Evolutionary conservation across 2,888 invertebrate genomes (phyloP).

Genomic region (Melanargia galathea): DNA sequence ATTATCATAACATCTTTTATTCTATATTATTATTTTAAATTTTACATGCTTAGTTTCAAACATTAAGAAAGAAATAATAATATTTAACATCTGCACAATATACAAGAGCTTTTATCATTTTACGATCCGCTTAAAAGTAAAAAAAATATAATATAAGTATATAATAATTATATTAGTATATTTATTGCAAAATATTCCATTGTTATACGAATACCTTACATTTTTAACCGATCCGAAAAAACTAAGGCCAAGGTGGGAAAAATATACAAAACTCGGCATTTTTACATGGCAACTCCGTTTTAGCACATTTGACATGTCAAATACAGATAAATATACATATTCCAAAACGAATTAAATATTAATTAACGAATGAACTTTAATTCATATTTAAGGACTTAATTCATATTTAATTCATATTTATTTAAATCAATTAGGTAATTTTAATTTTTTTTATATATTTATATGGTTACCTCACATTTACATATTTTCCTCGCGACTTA

Average conservation of each 20-base stretch:
- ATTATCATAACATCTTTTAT: constrained; percentile 83
- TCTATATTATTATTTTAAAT: constrained; percentile 82
- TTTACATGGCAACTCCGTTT: constrained; percentile 1
- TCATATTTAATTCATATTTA: too few relatives aligned
- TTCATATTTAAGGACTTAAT: too few relatives aligned
- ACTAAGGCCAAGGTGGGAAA: constrained; percentile 57
- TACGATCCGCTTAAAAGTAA: constrained; percentile 76
- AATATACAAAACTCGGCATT: constrained; percentile 29
- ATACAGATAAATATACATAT: neutral
- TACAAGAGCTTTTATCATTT: constrained; percentile 65
- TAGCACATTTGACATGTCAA: neutral
- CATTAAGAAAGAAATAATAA: constrained; percentile 81
- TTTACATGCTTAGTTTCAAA: constrained; percentile 82
- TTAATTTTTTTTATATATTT: too few relatives aligned
- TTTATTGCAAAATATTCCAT: constrained; percentile 81
- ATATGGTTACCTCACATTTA: too few relatives aligned
- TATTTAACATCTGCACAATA: constrained; percentile 82
- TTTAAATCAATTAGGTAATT: too few relatives aligned
- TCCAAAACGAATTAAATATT: too few relatives aligned
- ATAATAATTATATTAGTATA: constrained; percentile 41
- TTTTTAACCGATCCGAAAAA: constrained; percentile 42
- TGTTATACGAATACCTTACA: constrained; percentile 68
- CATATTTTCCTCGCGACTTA: too few relatives aligned
- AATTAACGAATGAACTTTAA: too few relatives aligned
- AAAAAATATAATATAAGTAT: constrained; percentile 46